Conservation (phyloP, 2,888 invertebrate species). For the Trissolcus brochymenae region DNA sequence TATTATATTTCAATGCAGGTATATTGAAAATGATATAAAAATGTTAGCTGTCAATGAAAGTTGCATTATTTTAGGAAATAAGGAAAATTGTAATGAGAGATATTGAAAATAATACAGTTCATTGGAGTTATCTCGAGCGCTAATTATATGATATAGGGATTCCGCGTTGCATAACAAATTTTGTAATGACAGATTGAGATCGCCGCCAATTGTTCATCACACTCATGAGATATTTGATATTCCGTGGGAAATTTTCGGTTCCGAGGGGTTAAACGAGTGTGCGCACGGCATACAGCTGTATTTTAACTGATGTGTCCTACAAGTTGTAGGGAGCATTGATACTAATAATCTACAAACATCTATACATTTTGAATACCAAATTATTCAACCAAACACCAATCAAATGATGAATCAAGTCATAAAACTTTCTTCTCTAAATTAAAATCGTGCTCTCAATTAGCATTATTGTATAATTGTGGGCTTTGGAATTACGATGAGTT, state of each 20-base stretch:
- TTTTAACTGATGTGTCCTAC: slow-evolving; percentile 36
- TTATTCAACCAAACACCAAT: slow-evolving; percentile 10
- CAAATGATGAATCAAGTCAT: slow-evolving; percentile 5
- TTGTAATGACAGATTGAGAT: slow-evolving; percentile 26
- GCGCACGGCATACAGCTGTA: slow-evolving; percentile 23
- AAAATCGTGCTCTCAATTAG: too few species aligned
- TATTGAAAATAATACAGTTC: neutral
- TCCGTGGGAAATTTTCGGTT: slow-evolving; percentile 38
- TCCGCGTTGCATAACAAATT: slow-evolving; percentile 18
- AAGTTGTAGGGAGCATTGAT: slow-evolving; percentile 29
- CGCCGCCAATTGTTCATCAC: slow-evolving; percentile 33
- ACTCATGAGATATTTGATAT: slow-evolving; percentile 32
- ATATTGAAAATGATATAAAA: too few species aligned
- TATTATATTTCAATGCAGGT: too few species aligned
- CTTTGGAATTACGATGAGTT: too few species aligned
- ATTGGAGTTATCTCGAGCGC: too few species aligned
- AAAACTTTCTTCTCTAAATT: too few species aligned
- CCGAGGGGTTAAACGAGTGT: slow-evolving; percentile 33
- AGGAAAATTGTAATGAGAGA: too few species aligned
- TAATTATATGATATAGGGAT: neutral
- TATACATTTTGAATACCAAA: too few species aligned
- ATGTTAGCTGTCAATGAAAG: too few species aligned
- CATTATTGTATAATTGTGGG: too few species aligned
- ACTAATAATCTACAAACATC: slow-evolving; percentile 1
- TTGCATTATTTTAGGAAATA: too few species aligned